These are phyloP conservation scores for Oxytorus armatus DNA, from an alignment of 2,888 invertebrate species.

Conservation along the genomic window DNA sequence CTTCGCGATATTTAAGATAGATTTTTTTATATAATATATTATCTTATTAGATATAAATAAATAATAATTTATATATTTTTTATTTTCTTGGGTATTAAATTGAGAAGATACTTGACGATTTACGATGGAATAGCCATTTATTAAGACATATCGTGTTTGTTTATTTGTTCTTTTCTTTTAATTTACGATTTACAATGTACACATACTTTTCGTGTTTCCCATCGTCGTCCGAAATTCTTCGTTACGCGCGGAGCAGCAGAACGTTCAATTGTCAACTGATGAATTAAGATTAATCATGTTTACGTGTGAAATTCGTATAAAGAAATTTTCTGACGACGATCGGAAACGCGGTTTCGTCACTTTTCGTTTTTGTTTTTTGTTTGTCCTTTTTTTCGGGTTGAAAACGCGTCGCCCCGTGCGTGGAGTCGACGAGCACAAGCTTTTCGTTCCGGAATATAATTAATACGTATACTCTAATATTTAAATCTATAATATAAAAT, in stretches of 20 bases:
- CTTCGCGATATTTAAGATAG: too few relatives aligned
- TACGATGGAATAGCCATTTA: conserved; percentile 69
- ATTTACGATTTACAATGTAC: conserved; percentile 76
- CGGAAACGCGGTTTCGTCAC: conserved; percentile 40
- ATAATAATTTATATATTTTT: not conserved
- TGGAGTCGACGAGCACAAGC: too few relatives aligned
- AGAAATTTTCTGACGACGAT: conserved; percentile 22
- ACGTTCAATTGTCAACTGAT: not conserved
- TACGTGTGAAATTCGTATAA: not conserved
- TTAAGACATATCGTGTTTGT: conserved; percentile 76
- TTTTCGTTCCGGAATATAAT: too few relatives aligned
- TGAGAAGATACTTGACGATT: not conserved
- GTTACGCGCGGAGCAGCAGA: not conserved
- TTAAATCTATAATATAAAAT: conserved; percentile 69
- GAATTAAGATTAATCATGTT: conserved; percentile 2
- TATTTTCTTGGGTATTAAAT: not conserved
- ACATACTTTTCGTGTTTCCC: conserved; percentile 68
- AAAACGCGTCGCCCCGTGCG: too few relatives aligned
- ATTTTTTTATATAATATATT: conserved; percentile 1
- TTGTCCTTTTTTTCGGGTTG: too few relatives aligned
- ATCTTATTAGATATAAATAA: not conserved
- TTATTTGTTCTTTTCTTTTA: conserved; percentile 22
- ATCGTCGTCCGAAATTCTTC: not conserved
- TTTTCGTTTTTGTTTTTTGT: too few relatives aligned
- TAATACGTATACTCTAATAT: conserved; percentile 39